phyloP scores from a whole-genome alignment of 1,140 invertebrate species.

The Batillaria attramentaria region DNA sequence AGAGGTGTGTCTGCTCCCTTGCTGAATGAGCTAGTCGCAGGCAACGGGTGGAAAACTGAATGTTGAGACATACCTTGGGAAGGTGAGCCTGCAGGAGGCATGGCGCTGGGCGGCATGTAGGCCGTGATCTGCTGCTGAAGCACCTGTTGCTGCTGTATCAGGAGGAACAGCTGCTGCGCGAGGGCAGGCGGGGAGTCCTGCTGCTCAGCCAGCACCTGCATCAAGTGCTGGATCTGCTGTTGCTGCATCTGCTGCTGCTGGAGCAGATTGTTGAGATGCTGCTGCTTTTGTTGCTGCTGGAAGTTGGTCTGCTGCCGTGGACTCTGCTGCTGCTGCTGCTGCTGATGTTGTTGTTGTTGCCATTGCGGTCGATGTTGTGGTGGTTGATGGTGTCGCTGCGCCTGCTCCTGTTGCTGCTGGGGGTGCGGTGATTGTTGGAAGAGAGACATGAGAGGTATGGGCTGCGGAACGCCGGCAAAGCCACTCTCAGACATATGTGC shows the following conservation, averaged over 20 bases:
- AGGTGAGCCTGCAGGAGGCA: background rate
- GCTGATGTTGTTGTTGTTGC: background rate
- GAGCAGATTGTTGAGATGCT: background rate
- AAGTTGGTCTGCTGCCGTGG: constrained; percentile 4
- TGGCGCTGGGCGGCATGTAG: background rate
- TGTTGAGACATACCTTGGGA: background rate
- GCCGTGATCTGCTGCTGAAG: background rate
- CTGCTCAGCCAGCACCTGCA: background rate
- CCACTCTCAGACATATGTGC: too few species aligned
- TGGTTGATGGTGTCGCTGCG: background rate
- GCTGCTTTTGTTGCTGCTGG: constrained; percentile 13
- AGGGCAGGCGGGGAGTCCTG: background rate
- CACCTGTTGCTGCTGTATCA: constrained; percentile 1
- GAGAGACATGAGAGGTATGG: background rate
- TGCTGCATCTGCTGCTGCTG: constrained; percentile 23
- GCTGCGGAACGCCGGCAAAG: too few species aligned
- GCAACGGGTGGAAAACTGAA: background rate
- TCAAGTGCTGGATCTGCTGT: background rate
- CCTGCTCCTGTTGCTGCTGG: background rate
- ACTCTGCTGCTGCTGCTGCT: background rate
- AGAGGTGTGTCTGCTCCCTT: too few species aligned
- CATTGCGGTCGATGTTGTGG: background rate
- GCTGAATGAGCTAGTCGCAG: too few species aligned
- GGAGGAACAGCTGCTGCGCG: background rate
- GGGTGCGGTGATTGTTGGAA: background rate